Percentiles rank a stretch among this genome's conserved stretches.
phyloP scores from a whole-genome alignment of 2,888 invertebrate genomes.

The Drosophila trichaetosa region DNA sequence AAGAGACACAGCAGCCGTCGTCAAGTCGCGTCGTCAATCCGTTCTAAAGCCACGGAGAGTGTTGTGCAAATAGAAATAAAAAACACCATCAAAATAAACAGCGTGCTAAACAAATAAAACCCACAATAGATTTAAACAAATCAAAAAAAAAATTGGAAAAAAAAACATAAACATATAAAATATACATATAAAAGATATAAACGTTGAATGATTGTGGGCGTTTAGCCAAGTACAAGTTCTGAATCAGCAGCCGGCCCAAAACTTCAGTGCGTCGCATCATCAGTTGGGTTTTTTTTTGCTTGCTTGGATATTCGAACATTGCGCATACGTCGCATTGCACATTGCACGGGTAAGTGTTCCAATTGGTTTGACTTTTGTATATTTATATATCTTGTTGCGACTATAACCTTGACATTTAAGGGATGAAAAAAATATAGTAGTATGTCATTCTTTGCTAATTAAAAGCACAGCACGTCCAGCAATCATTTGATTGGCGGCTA shows the following conservation, averaged over 20 bases:
- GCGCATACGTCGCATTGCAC: slow-evolving; percentile 58
- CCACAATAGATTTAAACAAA: slow-evolving; percentile 55
- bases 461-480: slow-evolving; percentile 62
- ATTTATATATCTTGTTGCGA: slow-evolving; percentile 6
- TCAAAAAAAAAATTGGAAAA: slow-evolving; percentile 14
- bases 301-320: slow-evolving; percentile 42
- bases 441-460: slow-evolving; percentile 72
- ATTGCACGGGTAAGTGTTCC: slow-evolving; percentile 44
- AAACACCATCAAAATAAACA: slow-evolving; percentile 20
- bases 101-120: slow-evolving; percentile 25
- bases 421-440: slow-evolving; percentile 24
- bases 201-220: slow-evolving; percentile 71
- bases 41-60: slow-evolving; percentile 61
- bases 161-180: slow-evolving; percentile 21
- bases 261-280: slow-evolving; percentile 20
- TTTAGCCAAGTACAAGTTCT: slow-evolving; percentile 34
- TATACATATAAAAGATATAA: slow-evolving; percentile 6
- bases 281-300: slow-evolving; percentile 6
- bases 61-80: slow-evolving; percentile 61
- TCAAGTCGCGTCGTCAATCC: slow-evolving; percentile 51
- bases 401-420: slow-evolving; percentile 71
- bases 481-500: slow-evolving; percentile 71
- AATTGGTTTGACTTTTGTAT: slow-evolving; percentile 6
- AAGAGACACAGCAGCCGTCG: slow-evolving; percentile 70
- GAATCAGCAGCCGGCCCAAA: slow-evolving; percentile 31